Base-by-base conservation (phyloP, 2,888 invertebrate genomes). In the Ectemnius cavifrons region DNA sequence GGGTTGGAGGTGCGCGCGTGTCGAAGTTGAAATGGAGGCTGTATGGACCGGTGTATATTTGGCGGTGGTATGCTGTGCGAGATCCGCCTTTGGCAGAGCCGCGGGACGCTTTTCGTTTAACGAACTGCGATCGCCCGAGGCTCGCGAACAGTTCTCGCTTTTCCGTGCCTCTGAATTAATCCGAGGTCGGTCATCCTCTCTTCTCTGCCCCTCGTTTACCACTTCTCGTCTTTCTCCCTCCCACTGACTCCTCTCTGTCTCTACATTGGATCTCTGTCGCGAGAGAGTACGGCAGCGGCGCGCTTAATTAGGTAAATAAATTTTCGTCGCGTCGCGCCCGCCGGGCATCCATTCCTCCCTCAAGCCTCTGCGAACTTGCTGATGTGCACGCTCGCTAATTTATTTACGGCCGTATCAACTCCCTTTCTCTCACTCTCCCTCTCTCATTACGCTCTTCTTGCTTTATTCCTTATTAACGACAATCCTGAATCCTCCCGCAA, bases 271-370 rank as follows among this genome's bases (percentile, higher is more conserved):
- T 16, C 52, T 66, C 67, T 66, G 70, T 73, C 70, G 69, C 68
- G 47, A 57, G 8, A 6, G 37, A 6, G 37, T 11, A 11, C 37
- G 37, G 14, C 6, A 60, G 65, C 27, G 52, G 62, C 49, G 47
- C 47, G 63, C 68, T 73, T 78, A 81, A 81, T 81, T 81, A 80
- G 78, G 66, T 76, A 80, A 80, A 81, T 81, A 75, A 80, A 81
- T 80, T 78, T 78, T 73, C 67, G 67, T 65, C 69, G 71, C 68
- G 77, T 71, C 68, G 56, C 72, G 14, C 45, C 73, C 58, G 49
- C 62, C 37, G 37, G 45, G 46, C 61, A 56, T 18, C 63, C 58
- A 63, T 71, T 57, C 46, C 65, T 45, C 59, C 66, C 63, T 66
- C 52, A 57, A 27, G 49, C 67, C 45, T 46, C n/a, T 13, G 60